These are phyloP conservation scores for Pitangus sulphuratus DNA, from an alignment of 2,797 vertebrate genomes.

Conservation along the genomic window DNA sequence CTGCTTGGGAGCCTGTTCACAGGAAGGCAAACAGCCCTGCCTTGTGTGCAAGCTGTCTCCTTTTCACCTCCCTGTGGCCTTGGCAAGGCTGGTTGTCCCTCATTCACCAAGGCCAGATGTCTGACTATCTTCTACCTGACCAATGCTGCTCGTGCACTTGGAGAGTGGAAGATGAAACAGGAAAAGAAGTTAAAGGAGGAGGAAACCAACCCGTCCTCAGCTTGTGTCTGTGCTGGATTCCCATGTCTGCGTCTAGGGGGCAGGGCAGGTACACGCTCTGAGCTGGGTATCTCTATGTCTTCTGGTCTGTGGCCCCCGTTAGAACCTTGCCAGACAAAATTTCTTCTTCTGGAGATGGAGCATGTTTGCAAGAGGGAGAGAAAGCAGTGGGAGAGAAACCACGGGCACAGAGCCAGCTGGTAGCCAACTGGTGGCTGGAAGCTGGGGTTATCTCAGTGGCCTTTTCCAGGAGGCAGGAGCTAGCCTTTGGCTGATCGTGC, in stretches of 20 bases:
- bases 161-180: background rate
- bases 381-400: background rate
- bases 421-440: background rate
- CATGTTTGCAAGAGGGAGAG: rapidly evolving
- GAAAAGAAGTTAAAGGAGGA: background rate
- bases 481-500: background rate
- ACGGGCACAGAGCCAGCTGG: background rate
- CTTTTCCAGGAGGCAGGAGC: background rate
- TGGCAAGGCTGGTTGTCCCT: background rate
- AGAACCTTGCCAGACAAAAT: background rate
- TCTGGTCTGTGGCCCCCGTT: rapidly evolving
- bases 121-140: background rate
- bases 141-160: background rate
- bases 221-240: background rate
- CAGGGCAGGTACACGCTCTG: background rate
- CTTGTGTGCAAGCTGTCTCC: background rate
- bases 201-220: background rate
- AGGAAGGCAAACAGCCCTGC: background rate
- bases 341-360: background rate
- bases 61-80: background rate
- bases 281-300: background rate
- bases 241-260: conserved; percentile 31
- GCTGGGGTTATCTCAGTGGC: background rate
- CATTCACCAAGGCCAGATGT: background rate
- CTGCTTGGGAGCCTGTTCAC: background rate